Evolutionary conservation across 2,113 vertebrate genomes (phyloP), one percentile per base, ranked within the genome.

Genomic region (Calyptomena viridis): DNA sequence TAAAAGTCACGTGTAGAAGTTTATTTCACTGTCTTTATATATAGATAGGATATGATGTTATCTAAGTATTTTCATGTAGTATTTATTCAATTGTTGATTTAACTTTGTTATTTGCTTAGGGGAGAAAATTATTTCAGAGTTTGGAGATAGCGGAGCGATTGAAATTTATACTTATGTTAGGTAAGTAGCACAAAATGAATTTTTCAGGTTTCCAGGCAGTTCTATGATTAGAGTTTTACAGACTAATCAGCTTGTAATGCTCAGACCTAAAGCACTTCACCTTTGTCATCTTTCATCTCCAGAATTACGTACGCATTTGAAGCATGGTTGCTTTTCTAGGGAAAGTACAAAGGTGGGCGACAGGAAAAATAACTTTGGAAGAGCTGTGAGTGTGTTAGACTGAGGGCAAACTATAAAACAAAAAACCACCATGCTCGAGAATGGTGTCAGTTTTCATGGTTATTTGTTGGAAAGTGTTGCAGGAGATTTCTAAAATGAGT

Each of bases 81-180:
- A 31, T 10, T 19, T 19, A 40, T 60, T 94, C 27, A 69, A 7
- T 19, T 84, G 19, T 89, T 83, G 24, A 66, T 53, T 76, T 86
- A 35, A 31, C 82, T 81, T 88, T n/a, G 5, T 93, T 89, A 55
- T 71, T 84, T 37, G 40, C 95, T 74, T 97, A 99, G 99, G 99
- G 99, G 53, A 99, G 99, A 96, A 98, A 98, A 95, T 96, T 99
- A 88, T 98, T 99, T 96, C 99, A 99, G 89, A 99, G 98, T 90
- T 98, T 99, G 93, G 98, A 99, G 79, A 98, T 99, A 97, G 98
- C 98, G 63, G 99, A 99, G 96, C 98, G 98, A 93, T 42, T 99
- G 90, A 99, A 99, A 94, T 99, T 99, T 96, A 98, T 99, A 84
- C 97, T 99, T 79, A 99, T 95, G 76, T 97, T 99, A 89, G 99